Evolutionary conservation across 2,113 vertebrate genomes (phyloP), one percentile per base, ranked within the genome.

Genomic region (Turdus rufiventris): DNA sequence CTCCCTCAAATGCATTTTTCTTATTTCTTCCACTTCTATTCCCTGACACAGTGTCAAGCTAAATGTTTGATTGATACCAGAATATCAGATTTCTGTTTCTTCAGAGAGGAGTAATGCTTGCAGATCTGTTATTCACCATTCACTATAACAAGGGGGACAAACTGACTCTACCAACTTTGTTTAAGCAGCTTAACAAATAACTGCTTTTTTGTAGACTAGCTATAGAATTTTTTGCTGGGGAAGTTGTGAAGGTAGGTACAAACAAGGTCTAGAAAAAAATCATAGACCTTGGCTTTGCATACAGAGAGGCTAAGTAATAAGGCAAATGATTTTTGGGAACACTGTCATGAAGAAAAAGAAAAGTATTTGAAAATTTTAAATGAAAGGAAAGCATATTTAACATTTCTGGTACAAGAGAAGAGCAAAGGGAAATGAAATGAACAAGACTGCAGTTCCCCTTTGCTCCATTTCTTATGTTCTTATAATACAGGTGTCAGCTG

Each of bases 401-500:
- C 14, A 54, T 4, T n/a, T 15, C 5, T 43, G 51, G 40, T 26
- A 54, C 10, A 51, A 40, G 25, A 43, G 29, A 26, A 71, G 8
- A 33, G 8, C 13, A 10, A 73, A 20, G 3, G 6, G n/a, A 74
- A 70, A 77, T 45, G 21, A 72, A 76, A 0, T 2, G 16, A 67
- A 7, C 2, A 48, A 48, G 88, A n/a, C 1, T 29, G 0, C 14
- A 66, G 36, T 24, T 40, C 13, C 5, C 11, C 67, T 66, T 68
- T 72, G 1, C 9, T 79, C 24, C 6, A 10, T 45, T 74, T 42
- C 18, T 74, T 43, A 8, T 28, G 15, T 17, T 63, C 48, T 76
- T 28, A 11, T 12, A 18, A 42, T 1, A 31, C 10, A n/a, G 14
- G 14, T 0, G 1, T 7, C 4, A 31, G 3, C 18, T 2, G 2